Percentiles rank a stretch among this genome's conserved stretches.
Evolutionary conservation across 2,113 vertebrate genomes (phyloP).

Genomic region (Salvelinus fontinalis): DNA sequence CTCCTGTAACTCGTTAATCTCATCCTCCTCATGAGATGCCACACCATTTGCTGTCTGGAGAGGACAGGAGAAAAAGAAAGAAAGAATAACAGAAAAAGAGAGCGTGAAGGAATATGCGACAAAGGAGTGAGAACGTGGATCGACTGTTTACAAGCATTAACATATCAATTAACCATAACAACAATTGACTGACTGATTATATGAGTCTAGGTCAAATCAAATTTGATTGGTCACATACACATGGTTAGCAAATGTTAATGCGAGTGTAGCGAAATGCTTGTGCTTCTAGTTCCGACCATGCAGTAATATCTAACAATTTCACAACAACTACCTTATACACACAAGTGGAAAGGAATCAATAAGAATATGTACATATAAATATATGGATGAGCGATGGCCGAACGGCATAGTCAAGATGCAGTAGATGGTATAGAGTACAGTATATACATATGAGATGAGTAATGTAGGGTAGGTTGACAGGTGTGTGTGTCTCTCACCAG

Average conservation of each 20-base stretch:
- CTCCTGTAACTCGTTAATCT: slow-evolving; percentile 97
- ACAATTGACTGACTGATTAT: not conserved
- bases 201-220: not conserved
- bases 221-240: too few species aligned
- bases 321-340: too few species aligned
- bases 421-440: too few species aligned
- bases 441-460: too few species aligned
- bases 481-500: not conserved
- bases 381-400: too few species aligned
- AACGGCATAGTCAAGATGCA: too few species aligned
- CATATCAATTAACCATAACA: not conserved
- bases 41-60: slow-evolving; percentile 93
- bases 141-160: not conserved
- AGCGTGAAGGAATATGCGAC: not conserved
- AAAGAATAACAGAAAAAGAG: not conserved
- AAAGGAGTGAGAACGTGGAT: not conserved
- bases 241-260: too few species aligned
- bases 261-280: too few species aligned
- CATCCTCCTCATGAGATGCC: slow-evolving; percentile 92
- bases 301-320: too few species aligned
- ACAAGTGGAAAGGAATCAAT: too few species aligned
- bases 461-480: not conserved
- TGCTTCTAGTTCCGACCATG: too few species aligned
- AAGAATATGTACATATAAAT: too few species aligned
- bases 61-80: not conserved